Conservation (phyloP, 2,888 invertebrate species). For the Ennomos fuscantarius region DNA sequence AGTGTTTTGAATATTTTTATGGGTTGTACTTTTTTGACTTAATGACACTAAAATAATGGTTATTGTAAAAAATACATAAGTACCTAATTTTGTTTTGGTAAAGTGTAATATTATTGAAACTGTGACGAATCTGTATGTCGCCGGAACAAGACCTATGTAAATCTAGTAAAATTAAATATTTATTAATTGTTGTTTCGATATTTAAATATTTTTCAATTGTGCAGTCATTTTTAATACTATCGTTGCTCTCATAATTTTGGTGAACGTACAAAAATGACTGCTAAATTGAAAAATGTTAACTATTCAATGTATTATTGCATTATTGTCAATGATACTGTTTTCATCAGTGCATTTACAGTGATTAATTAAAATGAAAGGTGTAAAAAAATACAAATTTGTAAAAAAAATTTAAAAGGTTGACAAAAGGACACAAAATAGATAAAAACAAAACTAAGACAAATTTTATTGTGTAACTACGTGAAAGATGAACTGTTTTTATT, state of each 20-base stretch:
- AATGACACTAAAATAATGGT: no score
- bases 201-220: conserved; percentile 22
- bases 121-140: conserved; percentile 18
- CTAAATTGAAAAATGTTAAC: conserved; percentile 7
- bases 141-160: conserved; percentile 35
- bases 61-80: no score
- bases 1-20: no score
- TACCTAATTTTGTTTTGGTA: no score
- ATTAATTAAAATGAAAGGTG: neutral
- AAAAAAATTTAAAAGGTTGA: conserved; percentile 34
- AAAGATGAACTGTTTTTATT: conserved; percentile 85
- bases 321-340: conserved; percentile 1
- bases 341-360: neutral
- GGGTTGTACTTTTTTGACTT: no score
- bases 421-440: conserved; percentile 72
- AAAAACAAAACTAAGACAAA: conserved; percentile 78
- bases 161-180: no score
- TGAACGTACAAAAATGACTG: conserved; percentile 17
- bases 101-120: neutral
- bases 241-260: neutral
- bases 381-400: neutral
- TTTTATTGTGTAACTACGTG: conserved; percentile 83
- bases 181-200: conserved; percentile 7
- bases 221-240: conserved; percentile 18
- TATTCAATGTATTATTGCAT: no score